A percentile compares a stretch with the other conserved stretches of the same genome.
phyloP scores from a whole-genome alignment of 2,888 invertebrate species.

The Torymus aiolomorphi region DNA sequence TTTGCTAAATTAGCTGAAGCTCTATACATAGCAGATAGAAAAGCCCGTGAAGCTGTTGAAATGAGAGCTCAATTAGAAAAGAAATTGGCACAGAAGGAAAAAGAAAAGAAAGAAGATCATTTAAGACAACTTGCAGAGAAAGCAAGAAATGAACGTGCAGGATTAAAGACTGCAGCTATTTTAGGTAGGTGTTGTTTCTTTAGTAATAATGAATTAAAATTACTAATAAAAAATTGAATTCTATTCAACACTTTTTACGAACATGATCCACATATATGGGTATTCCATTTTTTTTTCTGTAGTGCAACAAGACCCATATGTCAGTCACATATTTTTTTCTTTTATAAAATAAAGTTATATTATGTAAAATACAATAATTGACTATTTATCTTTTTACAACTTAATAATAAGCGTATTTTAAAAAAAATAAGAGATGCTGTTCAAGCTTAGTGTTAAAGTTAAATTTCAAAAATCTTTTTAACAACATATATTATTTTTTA shows the following conservation, averaged over 20 bases:
- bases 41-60: conserved; percentile 98
- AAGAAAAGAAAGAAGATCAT: conserved; percentile 98
- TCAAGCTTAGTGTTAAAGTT: too few relatives aligned
- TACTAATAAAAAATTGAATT: too few relatives aligned
- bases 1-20: conserved; percentile 99
- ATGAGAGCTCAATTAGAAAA: conserved; percentile 96
- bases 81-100: conserved; percentile 97
- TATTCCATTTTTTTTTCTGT: too few relatives aligned
- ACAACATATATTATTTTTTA: not conserved
- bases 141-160: conserved; percentile 96
- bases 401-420: conserved; percentile 18
- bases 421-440: not conserved
- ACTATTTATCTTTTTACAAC: too few relatives aligned
- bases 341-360: too few relatives aligned
- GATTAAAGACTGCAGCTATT: conserved; percentile 79
- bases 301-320: too few relatives aligned
- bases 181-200: conserved; percentile 64
- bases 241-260: too few relatives aligned
- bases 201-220: too few relatives aligned
- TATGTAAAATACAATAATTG: too few relatives aligned
- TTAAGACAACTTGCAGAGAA: conserved; percentile 94
- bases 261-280: too few relatives aligned
- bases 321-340: too few relatives aligned
- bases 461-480: too few relatives aligned
- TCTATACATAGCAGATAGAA: conserved; percentile 96